Evolutionary conservation across 2,113 vertebrate species (phyloP), one percentile per base, ranked within the genome.

Genomic region (Xiphophorus hellerii): DNA sequence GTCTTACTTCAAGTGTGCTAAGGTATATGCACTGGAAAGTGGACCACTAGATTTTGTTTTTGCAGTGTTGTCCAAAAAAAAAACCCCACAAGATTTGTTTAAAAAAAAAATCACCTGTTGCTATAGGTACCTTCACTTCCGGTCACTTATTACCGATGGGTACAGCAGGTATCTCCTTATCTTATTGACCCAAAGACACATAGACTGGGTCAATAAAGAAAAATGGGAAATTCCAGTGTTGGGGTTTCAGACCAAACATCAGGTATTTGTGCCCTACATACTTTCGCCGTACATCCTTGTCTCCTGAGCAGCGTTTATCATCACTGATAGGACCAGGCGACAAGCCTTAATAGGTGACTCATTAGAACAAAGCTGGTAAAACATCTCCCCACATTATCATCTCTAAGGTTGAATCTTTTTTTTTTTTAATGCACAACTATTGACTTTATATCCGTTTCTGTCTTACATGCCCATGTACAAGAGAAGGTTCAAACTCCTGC

Each of bases 291-390:
- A 80, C 51, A 75, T 77, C 78, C 68, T 58, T 13, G 62, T 77
- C 67, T 84, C 70, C 44, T 2, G 67, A 44, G 33, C 37, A 51
- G 74, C 33, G 62, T 69, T 86, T 87, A 90, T 92, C 71, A 85
- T 61, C 58, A 25, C 82, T 85, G 85, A 90, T 84, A 89, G 62
- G 71, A 27, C 58, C 14, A 12, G 42, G 66, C 63, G 61, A 76
- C 81, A 85, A 81, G 70, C 9, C 39, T 76, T 84, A 89, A 92
- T 89, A 65, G 82, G n/a, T 92, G 73, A 92, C 77, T 80, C 80
- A 91, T 91, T 89, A 85, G 29, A 82, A 39, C 28, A n/a, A 4
- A 67, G 69, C 75, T 64, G 20, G 20, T n/a, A 54, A 28, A 62
- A 74, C 44, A 66, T 77, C 73, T 68, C 31, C 27, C 17, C 29